These are phyloP conservation scores for Lagria hirta DNA, from an alignment of 2,888 invertebrate genomes.

Conservation along the genomic window DNA sequence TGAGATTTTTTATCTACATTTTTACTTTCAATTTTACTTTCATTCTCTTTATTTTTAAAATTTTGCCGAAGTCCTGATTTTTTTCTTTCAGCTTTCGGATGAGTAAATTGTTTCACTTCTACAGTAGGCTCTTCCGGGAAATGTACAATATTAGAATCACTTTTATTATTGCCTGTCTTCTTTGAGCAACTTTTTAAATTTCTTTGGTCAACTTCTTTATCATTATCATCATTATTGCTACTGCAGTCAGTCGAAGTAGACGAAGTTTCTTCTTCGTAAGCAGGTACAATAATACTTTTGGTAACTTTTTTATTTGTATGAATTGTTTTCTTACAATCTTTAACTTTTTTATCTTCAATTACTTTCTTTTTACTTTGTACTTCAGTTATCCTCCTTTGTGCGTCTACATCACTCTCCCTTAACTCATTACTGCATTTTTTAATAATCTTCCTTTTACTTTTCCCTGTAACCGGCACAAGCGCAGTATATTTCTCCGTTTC, in stretches of 20 bases:
- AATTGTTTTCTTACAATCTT: conserved; percentile 36
- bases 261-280: conserved; percentile 67
- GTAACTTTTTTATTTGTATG: conserved; percentile 37
- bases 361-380: conserved; percentile 28
- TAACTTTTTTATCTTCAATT: conserved; percentile 26
- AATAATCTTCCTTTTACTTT: conserved; percentile 46
- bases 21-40: conserved; percentile 25
- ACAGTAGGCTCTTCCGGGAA: conserved; percentile 15
- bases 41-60: conserved; percentile 28
- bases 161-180: conserved; percentile 30
- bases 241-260: conserved; percentile 73
- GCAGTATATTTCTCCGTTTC: conserved; percentile 45
- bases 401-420: conserved; percentile 24
- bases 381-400: conserved; percentile 31
- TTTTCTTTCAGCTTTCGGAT: conserved; percentile 25
- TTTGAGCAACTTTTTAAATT: conserved; percentile 34
- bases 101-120: conserved; percentile 27
- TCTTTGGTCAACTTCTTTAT: conserved; percentile 43
- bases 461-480: conserved; percentile 47
- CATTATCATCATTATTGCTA: conserved; percentile 62
- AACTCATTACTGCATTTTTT: conserved; percentile 43
- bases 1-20: conserved; percentile 11
- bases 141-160: conserved; percentile 8
- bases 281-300: conserved; percentile 41
- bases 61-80: conserved; percentile 26